phyloP scores from a whole-genome alignment of 2,888 invertebrate species.

The Andrena flavipes region DNA sequence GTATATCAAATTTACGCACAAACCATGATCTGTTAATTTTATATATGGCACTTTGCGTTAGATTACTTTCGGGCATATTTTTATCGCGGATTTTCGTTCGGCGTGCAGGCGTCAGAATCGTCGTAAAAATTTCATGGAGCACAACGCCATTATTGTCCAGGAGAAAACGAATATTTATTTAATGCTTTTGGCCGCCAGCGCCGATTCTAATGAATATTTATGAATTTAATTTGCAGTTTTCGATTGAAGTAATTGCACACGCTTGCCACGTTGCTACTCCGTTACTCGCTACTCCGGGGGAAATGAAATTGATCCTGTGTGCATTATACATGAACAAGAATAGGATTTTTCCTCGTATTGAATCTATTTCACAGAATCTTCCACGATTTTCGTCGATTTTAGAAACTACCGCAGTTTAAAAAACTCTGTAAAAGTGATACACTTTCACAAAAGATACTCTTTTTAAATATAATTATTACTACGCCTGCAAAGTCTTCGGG shows the following conservation, averaged over 20 bases:
- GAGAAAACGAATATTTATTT: constrained; percentile 47
- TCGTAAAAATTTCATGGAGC: constrained; percentile 22
- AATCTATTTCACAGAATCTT: too few species aligned
- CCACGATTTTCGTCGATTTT: too few species aligned
- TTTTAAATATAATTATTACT: not conserved
- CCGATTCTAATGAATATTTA: constrained; percentile 56
- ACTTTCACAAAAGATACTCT: too few species aligned
- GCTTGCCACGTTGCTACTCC: not conserved
- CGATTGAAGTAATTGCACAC: constrained; percentile 38
- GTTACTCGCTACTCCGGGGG: not conserved
- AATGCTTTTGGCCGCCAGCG: constrained; percentile 8
- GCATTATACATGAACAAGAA: too few species aligned
- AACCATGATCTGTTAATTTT: constrained; percentile 59
- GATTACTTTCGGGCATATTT: constrained; percentile 50
- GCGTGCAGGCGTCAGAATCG: not conserved
- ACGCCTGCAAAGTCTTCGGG: not conserved
- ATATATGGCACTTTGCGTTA: constrained; percentile 49
- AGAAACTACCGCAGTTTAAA: too few species aligned
- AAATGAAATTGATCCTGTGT: constrained; percentile 31
- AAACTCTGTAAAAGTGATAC: too few species aligned
- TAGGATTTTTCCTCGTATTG: too few species aligned
- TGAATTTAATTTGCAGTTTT: constrained; percentile 44
- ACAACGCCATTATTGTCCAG: constrained; percentile 42
- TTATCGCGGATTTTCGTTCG: constrained; percentile 19
- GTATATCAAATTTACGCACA: constrained; percentile 59